Percentiles rank a stretch among this genome's conserved stretches.
Conservation (phyloP, 2,888 invertebrate species). For the Standfussiana lucernea region DNA sequence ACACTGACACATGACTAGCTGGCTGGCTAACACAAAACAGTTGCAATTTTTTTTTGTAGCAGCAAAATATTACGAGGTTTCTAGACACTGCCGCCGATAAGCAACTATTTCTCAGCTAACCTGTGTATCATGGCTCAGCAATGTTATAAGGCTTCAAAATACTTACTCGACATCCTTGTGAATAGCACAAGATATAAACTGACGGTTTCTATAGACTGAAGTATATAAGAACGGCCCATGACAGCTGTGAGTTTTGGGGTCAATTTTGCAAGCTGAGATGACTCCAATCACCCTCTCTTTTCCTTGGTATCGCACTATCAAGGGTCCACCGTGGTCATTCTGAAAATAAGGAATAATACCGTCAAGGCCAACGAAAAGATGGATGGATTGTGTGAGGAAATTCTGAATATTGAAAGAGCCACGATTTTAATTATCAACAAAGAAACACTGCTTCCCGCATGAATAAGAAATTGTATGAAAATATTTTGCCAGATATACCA, state of each 20-base stretch:
- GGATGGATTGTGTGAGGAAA: background rate
- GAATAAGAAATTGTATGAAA: background rate
- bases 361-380: no score
- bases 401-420: background rate
- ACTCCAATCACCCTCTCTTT: conserved; percentile 84
- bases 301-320: conserved; percentile 83
- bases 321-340: conserved; percentile 88
- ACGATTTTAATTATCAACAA: background rate
- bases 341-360: conserved; percentile 53
- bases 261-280: conserved; percentile 88
- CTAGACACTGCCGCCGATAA: background rate
- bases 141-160: background rate
- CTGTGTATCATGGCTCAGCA: background rate
- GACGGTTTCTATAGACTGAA: conserved; percentile 84
- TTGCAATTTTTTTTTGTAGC: background rate
- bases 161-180: conserved; percentile 86
- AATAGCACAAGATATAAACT: conserved; percentile 86
- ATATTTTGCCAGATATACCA: background rate
- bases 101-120: background rate
- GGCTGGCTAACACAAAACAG: background rate
- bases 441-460: background rate
- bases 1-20: background rate
- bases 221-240: conserved; percentile 88
- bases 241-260: conserved; percentile 85
- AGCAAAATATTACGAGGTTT: background rate